These are phyloP conservation scores for Regulus satrapa DNA, from an alignment of 2,113 vertebrate species.

Conservation along the genomic window DNA sequence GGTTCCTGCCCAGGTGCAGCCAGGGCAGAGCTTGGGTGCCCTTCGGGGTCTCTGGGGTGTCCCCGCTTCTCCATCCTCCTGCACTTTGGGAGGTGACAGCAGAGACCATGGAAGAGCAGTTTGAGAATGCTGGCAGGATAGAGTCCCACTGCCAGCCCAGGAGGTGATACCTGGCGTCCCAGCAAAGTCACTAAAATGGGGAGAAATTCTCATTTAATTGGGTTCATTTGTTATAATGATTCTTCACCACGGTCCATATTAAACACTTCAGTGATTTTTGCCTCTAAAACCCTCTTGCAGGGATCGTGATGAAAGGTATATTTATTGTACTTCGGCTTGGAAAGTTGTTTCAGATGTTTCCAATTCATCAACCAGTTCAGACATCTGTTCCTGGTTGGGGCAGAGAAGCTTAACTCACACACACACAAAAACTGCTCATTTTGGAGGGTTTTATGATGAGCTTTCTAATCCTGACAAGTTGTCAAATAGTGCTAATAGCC, in stretches of 20 bases:
- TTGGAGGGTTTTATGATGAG: constrained; percentile 75
- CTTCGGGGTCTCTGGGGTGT: rapidly evolving
- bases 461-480: constrained; percentile 79
- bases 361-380: constrained; percentile 82
- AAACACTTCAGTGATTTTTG: constrained; percentile 63
- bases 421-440: constrained; percentile 74
- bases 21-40: neutral
- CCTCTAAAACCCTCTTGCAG: constrained; percentile 71
- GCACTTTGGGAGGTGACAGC: neutral
- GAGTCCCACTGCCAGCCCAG: neutral
- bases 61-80: rapidly evolving
- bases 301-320: constrained; percentile 87
- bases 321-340: constrained; percentile 86
- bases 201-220: constrained; percentile 28
- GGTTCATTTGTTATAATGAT: constrained; percentile 43
- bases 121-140: neutral
- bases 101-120: rapidly evolving
- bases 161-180: neutral
- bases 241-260: constrained; percentile 41
- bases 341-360: constrained; percentile 96
- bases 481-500: constrained; percentile 65
- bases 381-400: constrained; percentile 90
- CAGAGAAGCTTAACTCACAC: constrained; percentile 74
- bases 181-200: neutral
- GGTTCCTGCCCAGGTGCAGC: neutral